Conservation (phyloP, 1,140 invertebrate species). For the Leptinotarsa defecta region DNA sequence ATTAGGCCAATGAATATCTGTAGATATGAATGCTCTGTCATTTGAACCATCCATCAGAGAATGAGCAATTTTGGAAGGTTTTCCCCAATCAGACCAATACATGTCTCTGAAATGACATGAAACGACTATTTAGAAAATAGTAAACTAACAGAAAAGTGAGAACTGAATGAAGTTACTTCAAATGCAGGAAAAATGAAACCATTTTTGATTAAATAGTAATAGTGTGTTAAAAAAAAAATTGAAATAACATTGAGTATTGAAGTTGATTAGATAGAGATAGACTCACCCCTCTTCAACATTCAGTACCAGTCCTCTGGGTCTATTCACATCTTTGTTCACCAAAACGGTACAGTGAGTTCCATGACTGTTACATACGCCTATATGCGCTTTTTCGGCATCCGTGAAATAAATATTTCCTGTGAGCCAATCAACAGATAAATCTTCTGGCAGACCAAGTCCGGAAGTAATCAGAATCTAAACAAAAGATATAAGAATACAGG, state of each 20-base stretch:
- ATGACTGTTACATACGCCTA: conserved; percentile 74
- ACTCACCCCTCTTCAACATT: conserved; percentile 66
- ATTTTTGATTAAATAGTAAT: no score
- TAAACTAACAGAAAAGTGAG: no score
- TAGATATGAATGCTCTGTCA: conserved; percentile 64
- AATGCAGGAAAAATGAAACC: no score
- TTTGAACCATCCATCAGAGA: conserved; percentile 83
- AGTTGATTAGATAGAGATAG: neutral
- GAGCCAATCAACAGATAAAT: conserved; percentile 81
- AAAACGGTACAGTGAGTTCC: conserved; percentile 68
- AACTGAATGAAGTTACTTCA: no score
- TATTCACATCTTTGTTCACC: conserved; percentile 61
- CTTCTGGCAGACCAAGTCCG: conserved; percentile 75
- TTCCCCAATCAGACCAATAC: conserved; percentile 87
- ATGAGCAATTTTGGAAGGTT: conserved; percentile 72
- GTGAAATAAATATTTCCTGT: conserved; percentile 82
- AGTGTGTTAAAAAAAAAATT: no score
- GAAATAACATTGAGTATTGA: no score
- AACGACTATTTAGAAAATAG: no score
- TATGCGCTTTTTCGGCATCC: conserved; percentile 70
- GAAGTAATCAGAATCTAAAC: conserved; percentile 61
- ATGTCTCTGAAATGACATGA: conserved; percentile 65
- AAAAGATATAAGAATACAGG: conserved; percentile 12
- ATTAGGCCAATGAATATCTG: conserved; percentile 81
- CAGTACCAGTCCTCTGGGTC: conserved; percentile 68